These are phyloP conservation scores for Brachionus koreanus DNA, from an alignment of 1,140 invertebrate species.

Conservation along the genomic window DNA sequence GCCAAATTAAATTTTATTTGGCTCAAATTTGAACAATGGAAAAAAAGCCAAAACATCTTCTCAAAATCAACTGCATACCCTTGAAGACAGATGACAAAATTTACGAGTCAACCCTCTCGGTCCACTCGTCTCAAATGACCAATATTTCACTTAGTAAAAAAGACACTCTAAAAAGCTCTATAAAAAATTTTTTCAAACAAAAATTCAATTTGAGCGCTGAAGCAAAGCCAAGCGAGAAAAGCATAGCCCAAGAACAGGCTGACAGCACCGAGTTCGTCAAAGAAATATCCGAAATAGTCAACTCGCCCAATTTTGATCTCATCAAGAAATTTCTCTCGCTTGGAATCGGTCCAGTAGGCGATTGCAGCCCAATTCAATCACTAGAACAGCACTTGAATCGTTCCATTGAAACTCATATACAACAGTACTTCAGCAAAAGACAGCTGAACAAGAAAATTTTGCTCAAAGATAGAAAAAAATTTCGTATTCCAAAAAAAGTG, in stretches of 20 bases:
- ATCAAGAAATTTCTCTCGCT: neutral
- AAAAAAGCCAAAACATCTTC: neutral
- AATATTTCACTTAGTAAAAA: neutral
- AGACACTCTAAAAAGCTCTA: neutral
- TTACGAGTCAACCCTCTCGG: neutral
- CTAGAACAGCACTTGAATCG: neutral
- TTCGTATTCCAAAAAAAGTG: neutral
- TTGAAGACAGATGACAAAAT: neutral
- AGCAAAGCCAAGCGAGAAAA: neutral
- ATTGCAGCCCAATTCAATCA: neutral
- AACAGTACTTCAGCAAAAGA: neutral
- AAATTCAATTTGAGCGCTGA: neutral
- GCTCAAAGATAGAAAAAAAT: neutral
- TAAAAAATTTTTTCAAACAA: conserved; percentile 15
- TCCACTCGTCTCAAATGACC: neutral
- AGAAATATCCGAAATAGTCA: neutral
- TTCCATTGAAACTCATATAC: neutral
- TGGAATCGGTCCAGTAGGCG: neutral
- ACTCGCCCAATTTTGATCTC: neutral
- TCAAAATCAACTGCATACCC: neutral
- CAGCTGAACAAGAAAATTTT: neutral
- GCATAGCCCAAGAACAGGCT: neutral
- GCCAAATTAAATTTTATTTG: conserved; percentile 4
- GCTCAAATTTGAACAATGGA: neutral
- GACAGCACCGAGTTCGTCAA: neutral